phyloP scores from a whole-genome alignment of 2,888 invertebrate species.

The Gasteruption jaculator region DNA sequence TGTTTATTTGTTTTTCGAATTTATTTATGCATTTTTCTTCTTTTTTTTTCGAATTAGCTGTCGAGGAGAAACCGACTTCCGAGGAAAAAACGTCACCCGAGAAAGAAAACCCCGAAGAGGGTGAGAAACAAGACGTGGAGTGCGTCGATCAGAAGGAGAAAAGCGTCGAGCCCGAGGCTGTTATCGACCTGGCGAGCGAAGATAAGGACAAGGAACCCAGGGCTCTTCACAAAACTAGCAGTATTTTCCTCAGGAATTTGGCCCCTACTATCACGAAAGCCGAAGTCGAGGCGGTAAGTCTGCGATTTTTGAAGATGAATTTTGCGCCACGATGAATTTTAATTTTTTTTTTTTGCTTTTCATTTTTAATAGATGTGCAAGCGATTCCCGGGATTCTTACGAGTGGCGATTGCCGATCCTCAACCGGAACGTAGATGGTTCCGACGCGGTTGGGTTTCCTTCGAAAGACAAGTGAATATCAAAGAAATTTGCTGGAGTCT shows the following conservation, averaged over 20 bases:
- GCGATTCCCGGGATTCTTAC: constrained; percentile 86
- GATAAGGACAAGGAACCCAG: constrained; percentile 58
- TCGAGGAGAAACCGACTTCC: constrained; percentile 26
- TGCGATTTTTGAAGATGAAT: background rate
- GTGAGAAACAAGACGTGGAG: constrained; percentile 44
- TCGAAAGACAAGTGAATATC: constrained; percentile 93
- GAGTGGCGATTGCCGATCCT: constrained; percentile 96
- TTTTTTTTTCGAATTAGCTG: constrained; percentile 18
- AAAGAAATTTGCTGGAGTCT: constrained; percentile 99
- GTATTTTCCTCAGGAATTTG: constrained; percentile 93
- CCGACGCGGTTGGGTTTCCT: constrained; percentile 97
- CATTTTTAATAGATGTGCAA: constrained; percentile 68
- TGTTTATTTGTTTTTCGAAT: constrained; percentile 19
- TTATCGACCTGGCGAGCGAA: constrained; percentile 48
- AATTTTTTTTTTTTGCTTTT: background rate
- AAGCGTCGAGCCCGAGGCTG: constrained; percentile 46
- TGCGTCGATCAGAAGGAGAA: constrained; percentile 41
- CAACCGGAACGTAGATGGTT: constrained; percentile 94
- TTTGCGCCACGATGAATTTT: constrained; percentile 8
- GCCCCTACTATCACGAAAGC: constrained; percentile 94
- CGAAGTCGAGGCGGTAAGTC: constrained; percentile 88
- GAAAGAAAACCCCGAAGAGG: constrained; percentile 40
- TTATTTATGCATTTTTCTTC: constrained; percentile 11
- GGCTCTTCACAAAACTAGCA: constrained; percentile 90
- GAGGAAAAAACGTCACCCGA: constrained; percentile 38